These are phyloP conservation scores for Ursus arctos DNA, from an alignment of 2,113 vertebrate species.

Conservation along the genomic window DNA sequence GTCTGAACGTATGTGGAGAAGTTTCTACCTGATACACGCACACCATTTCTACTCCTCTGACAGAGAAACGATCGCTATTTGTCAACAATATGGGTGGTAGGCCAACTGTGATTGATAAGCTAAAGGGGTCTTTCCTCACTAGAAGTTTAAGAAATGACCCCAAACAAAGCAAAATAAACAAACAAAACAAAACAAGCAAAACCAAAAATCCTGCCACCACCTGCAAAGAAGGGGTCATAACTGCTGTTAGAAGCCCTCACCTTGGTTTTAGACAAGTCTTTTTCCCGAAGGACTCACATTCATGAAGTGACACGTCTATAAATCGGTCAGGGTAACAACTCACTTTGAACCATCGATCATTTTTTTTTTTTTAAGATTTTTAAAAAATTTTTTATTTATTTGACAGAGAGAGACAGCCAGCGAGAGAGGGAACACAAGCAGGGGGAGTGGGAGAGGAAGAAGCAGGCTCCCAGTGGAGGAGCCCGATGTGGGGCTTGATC, in stretches of 20 bases:
- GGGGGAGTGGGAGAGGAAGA: too few species aligned
- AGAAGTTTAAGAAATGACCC: conserved; percentile 9
- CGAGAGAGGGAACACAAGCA: too few species aligned
- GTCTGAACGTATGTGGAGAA: neutral
- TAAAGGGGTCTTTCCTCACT: neutral
- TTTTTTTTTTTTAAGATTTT: too few species aligned
- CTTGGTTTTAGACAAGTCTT: neutral
- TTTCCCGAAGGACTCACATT: neutral
- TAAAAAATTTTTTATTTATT: too few species aligned
- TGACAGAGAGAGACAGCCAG: too few species aligned
- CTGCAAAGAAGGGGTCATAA: too few species aligned
- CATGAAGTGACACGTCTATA: neutral
- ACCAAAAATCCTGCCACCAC: neutral
- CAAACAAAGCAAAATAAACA: neutral
- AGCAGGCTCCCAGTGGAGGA: too few species aligned
- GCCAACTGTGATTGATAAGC: neutral
- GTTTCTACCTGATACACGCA: neutral
- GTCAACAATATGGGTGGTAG: neutral
- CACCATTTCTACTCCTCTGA: neutral
- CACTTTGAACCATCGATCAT: neutral
- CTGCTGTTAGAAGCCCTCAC: neutral
- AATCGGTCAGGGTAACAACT: neutral
- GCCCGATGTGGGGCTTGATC: too few species aligned
- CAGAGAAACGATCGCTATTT: neutral
- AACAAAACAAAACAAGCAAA: neutral